Evolutionary conservation across 2,113 vertebrate genomes (phyloP), one percentile per base, ranked within the genome.

Genomic region (Laterallus jamaicensis): DNA sequence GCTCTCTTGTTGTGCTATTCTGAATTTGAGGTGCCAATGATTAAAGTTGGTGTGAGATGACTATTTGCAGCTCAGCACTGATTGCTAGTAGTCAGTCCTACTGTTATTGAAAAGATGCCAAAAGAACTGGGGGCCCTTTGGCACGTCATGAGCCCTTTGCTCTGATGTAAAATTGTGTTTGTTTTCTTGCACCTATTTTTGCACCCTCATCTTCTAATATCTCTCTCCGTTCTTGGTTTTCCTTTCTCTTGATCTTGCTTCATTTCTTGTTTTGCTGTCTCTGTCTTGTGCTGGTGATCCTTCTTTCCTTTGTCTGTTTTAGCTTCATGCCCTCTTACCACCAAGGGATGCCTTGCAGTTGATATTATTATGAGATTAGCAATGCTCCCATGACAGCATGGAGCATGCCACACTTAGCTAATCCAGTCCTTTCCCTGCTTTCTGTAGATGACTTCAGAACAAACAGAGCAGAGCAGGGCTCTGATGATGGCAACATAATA

Each of bases 11-110:
- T 87, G 63, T 60, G 77, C 78, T 86, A 12, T 55, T 94, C 90
- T 78, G 90, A 75, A 81, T 93, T 44, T 47, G 70, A 94, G 80
- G 82, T 92, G 79, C 56, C 32, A 29, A 82, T 60, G 79, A 86
- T 78, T 92, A 86, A 75, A 90, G 64, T 28, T 0, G 0, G 29
- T 44, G 76, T 69, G 85, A 94, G 92, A 62, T 50, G 73, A 60
- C 76, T 85, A 31, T 74, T 76, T 84, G 68, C 73, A 81, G 73
- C 83, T 88, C 88, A 84, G 32, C 58, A 55, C 42, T 54, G 82
- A 75, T 92, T 90, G 90, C 60, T 25, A 35, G 37, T 28, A 78
- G 67, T 85, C 62, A 80, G 55, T 50, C 69, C 42, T 63, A 77
- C 75, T 81, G 47, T 58, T 40, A 71, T n/a, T 1, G 1, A 68